Conservation (phyloP, 2,888 invertebrate genomes). For the Margaritifera margaritifera region DNA sequence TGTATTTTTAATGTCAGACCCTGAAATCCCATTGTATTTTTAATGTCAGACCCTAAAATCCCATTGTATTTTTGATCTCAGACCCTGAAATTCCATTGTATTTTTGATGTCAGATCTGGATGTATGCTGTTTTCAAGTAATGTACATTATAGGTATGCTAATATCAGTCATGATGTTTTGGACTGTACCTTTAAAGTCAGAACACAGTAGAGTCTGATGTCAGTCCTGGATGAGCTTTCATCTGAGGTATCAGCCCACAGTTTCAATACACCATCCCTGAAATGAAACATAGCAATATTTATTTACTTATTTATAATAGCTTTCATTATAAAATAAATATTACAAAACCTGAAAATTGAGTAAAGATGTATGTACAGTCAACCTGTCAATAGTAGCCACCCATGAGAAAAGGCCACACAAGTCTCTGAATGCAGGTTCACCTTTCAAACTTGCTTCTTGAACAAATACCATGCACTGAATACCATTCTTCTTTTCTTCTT, state of each 20-base stretch:
- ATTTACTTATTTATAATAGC: not conserved
- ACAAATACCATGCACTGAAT: no score
- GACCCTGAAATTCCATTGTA: no score
- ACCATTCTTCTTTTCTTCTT: no score
- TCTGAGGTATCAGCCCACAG: conserved; percentile 33
- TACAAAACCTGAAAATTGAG: not conserved
- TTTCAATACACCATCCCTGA: conserved; percentile 58
- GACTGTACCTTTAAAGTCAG: conserved; percentile 15
- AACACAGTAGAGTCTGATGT: conserved; percentile 9
- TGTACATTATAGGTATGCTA: not conserved
- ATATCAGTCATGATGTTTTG: not conserved
- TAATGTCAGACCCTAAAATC: no score
- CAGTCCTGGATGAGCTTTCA: not conserved
- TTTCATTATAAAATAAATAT: not conserved
- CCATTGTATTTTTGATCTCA: no score
- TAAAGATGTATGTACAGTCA: not conserved
- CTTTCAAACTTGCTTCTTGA: no score
- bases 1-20: no score
- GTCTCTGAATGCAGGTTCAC: no score
- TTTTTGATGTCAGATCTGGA: not conserved
- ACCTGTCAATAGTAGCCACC: no score
- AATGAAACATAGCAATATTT: conserved; percentile 11
- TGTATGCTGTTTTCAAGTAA: not conserved
- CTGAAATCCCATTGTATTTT: no score
- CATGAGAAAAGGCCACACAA: no score